phyloP scores from a whole-genome alignment of 1,140 invertebrate species.

The Lucilia sericata region DNA sequence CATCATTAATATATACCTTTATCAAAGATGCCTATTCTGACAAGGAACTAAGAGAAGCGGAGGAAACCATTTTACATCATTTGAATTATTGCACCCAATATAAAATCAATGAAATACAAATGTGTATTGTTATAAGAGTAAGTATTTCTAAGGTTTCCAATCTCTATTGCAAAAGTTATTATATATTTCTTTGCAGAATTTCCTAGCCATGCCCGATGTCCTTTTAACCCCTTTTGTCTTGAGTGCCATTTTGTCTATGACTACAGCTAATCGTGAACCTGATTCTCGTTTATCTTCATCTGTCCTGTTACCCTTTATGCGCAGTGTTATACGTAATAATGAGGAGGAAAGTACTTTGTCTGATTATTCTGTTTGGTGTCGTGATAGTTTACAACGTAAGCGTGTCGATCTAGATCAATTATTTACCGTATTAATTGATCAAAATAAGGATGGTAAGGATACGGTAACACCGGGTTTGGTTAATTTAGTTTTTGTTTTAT shows the following conservation, averaged over 20 bases:
- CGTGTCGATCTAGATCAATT: slow-evolving; percentile 62
- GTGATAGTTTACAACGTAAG: slow-evolving; percentile 60
- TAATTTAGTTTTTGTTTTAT: slow-evolving; percentile 58
- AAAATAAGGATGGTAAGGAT: slow-evolving; percentile 66
- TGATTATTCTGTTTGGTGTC: slow-evolving; percentile 62
- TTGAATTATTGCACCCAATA: slow-evolving; percentile 65
- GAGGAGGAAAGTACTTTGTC: slow-evolving; percentile 59
- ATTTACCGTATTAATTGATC: slow-evolving; percentile 61
- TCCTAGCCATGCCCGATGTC: slow-evolving; percentile 59
- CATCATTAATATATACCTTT: background rate
- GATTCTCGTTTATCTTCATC: slow-evolving; percentile 58
- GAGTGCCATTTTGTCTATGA: slow-evolving; percentile 64
- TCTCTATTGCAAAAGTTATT: background rate
- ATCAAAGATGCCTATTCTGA: slow-evolving; percentile 61
- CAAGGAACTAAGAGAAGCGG: slow-evolving; percentile 63
- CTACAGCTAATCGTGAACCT: slow-evolving; percentile 60
- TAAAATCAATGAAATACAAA: slow-evolving; percentile 58
- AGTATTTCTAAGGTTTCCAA: background rate
- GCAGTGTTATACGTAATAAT: slow-evolving; percentile 61
- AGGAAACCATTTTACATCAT: slow-evolving; percentile 65
- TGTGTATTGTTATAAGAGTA: slow-evolving; percentile 58
- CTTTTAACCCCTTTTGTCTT: slow-evolving; percentile 64
- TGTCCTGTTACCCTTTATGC: slow-evolving; percentile 58
- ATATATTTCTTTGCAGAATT: slow-evolving; percentile 54
- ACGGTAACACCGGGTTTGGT: slow-evolving; percentile 62